These are phyloP conservation scores for Gallinago stenura DNA, from an alignment of 2,797 vertebrate genomes.

Conservation along the genomic window DNA sequence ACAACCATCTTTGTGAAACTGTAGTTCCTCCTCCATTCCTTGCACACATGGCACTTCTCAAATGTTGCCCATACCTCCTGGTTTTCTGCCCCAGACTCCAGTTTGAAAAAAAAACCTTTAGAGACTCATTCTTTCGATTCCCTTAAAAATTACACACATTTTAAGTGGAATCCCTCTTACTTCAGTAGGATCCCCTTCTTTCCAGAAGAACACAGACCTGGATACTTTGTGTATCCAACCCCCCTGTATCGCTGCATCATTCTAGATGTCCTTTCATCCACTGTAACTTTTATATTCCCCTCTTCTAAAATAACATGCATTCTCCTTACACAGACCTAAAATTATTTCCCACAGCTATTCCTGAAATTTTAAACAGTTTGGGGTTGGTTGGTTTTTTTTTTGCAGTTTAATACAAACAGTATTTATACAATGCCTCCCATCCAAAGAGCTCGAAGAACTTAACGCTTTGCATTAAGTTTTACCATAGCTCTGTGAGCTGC, in stretches of 20 bases:
- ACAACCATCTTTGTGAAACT: background rate
- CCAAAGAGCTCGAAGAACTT: conserved; percentile 40
- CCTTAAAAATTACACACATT: background rate
- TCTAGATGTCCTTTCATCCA: background rate
- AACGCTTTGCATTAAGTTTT: background rate
- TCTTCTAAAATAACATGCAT: conserved; percentile 47
- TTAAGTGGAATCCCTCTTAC: background rate
- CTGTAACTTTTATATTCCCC: background rate
- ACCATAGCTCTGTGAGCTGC: background rate
- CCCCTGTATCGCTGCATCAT: background rate
- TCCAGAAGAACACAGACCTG: background rate
- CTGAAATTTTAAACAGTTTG: conserved; percentile 38
- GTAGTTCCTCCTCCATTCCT: background rate
- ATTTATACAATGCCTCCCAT: background rate
- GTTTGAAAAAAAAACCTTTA: background rate
- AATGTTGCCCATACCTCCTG: background rate
- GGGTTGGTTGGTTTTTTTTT: background rate
- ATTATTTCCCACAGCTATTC: conserved; percentile 48
- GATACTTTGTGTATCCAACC: background rate
- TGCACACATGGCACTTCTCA: background rate
- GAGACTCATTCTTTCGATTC: background rate
- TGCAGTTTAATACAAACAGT: conserved; percentile 23
- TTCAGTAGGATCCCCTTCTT: background rate
- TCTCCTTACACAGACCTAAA: background rate
- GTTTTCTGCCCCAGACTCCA: background rate